Evolutionary conservation across 2,113 vertebrate species (phyloP).

Genomic region (Varanus komodoensis): DNA sequence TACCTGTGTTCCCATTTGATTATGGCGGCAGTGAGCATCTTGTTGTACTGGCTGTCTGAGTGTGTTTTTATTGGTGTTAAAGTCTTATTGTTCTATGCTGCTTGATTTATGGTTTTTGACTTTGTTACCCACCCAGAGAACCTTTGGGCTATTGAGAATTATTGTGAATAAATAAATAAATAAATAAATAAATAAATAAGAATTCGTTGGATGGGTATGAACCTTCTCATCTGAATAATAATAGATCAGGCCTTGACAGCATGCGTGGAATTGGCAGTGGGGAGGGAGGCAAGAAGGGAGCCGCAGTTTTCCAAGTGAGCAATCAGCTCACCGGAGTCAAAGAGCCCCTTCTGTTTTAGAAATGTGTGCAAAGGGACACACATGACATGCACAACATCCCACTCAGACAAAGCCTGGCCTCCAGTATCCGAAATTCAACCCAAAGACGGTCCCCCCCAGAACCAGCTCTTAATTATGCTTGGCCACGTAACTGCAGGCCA

Average conservation of each 20-base stretch:
- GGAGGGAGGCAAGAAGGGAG: background rate
- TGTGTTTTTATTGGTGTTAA: too few species aligned
- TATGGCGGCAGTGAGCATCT: too few species aligned
- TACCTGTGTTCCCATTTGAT: too few species aligned
- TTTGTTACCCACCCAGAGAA: too few species aligned
- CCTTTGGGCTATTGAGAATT: too few species aligned
- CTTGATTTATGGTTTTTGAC: too few species aligned
- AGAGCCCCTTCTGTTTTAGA: background rate
- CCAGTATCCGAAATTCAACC: conserved; percentile 66
- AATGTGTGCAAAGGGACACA: accelerated
- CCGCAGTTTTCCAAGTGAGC: conserved; percentile 23
- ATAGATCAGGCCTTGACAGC: background rate
- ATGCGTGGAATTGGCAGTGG: background rate
- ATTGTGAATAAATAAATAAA: too few species aligned
- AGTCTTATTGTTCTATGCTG: too few species aligned
- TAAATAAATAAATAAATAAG: background rate
- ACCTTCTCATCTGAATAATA: background rate
- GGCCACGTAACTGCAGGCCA: conserved; percentile 75
- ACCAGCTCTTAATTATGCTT: conserved; percentile 73
- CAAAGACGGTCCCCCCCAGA: conserved; percentile 69
- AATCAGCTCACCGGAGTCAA: conserved; percentile 16
- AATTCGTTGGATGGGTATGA: background rate
- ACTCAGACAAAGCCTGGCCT: background rate
- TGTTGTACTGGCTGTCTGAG: too few species aligned
- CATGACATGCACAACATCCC: background rate